These are phyloP conservation scores for Bellardia bayeri DNA, from an alignment of 2,888 invertebrate species.

Conservation along the genomic window DNA sequence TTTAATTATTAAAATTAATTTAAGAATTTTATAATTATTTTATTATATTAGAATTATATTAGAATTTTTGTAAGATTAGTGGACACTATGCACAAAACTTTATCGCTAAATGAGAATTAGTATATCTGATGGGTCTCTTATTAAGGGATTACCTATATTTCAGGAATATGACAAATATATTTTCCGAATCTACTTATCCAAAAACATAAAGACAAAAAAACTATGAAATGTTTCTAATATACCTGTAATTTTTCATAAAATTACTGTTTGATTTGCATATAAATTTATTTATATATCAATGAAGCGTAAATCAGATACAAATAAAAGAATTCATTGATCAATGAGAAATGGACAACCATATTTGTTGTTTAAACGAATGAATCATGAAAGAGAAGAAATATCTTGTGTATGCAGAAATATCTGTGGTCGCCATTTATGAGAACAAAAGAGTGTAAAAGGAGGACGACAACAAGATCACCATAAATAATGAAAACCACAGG, in stretches of 20 bases:
- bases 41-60: too few relatives aligned
- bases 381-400: background rate
- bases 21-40: too few relatives aligned
- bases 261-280: background rate
- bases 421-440: slow-evolving; percentile 57
- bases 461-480: slow-evolving; percentile 6
- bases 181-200: too few relatives aligned
- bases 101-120: too few relatives aligned
- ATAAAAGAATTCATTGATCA: slow-evolving; percentile 66
- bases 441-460: slow-evolving; percentile 19
- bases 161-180: too few relatives aligned
- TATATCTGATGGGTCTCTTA: too few relatives aligned
- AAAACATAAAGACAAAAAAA: too few relatives aligned
- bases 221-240: too few relatives aligned
- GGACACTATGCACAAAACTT: too few relatives aligned
- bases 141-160: too few relatives aligned
- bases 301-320: slow-evolving; percentile 26
- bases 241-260: background rate
- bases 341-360: background rate
- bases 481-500: slow-evolving; percentile 57
- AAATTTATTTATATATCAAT: slow-evolving; percentile 20
- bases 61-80: too few relatives aligned
- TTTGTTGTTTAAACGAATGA: slow-evolving; percentile 6
- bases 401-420: slow-evolving; percentile 15
- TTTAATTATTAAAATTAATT: too few relatives aligned